phyloP scores from a whole-genome alignment of 2,113 vertebrate genomes.

The Calidris pygmaea region DNA sequence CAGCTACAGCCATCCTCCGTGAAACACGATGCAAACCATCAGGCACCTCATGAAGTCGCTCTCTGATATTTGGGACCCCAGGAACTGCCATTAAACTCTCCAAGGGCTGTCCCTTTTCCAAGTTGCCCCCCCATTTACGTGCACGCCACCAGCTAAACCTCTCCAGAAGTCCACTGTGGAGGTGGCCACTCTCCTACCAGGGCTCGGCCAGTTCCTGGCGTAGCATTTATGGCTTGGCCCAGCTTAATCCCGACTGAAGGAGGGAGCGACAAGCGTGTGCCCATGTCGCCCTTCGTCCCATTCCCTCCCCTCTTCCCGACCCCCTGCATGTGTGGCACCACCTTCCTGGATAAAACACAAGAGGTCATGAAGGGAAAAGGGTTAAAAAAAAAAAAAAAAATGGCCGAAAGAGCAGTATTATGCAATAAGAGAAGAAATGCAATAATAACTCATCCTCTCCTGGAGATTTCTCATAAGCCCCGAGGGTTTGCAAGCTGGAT shows the following conservation, averaged over 20 bases:
- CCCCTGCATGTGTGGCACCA: background rate
- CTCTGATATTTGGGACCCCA: background rate
- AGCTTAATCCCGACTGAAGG: background rate
- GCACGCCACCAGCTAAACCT: background rate
- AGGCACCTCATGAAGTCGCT: background rate
- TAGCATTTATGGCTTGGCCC: background rate
- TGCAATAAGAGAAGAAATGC: conserved; percentile 42
- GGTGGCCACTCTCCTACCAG: accelerated
- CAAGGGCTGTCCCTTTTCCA: background rate
- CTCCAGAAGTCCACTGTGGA: background rate
- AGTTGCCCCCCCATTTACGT: background rate
- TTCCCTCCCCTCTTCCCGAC: background rate
- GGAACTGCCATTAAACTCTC: background rate
- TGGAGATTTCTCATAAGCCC: background rate
- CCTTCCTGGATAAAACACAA: background rate
- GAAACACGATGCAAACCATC: background rate
- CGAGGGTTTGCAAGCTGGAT: background rate
- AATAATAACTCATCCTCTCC: conserved; percentile 32
- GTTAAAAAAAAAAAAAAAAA: background rate
- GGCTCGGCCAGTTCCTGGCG: background rate
- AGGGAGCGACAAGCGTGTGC: background rate
- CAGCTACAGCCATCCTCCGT: background rate
- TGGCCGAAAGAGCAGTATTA: conserved; percentile 31
- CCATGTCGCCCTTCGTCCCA: background rate
- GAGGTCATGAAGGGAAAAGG: background rate